Conservation (phyloP, 2,113 vertebrate genomes). For the Rana temporaria region DNA sequence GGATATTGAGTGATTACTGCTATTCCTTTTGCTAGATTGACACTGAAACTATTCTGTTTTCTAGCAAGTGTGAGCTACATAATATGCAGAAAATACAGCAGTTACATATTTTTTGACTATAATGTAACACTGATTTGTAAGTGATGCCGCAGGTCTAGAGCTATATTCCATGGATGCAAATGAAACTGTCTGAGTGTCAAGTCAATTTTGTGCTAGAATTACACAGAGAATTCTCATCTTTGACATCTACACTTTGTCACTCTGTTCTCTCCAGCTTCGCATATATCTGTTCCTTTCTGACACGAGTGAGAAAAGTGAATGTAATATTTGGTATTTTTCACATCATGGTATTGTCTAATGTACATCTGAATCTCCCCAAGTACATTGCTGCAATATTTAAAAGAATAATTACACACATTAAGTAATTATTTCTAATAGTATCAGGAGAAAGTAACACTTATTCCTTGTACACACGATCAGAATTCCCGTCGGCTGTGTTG, state of each 20-base stretch:
- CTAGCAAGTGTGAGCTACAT: not conserved
- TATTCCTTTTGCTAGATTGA: not conserved
- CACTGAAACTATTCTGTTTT: not conserved
- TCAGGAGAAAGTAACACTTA: too few relatives aligned
- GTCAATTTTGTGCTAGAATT: conserved; percentile 26
- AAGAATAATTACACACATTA: too few relatives aligned
- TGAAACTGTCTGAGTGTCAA: conserved; percentile 12
- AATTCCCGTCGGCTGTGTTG: too few relatives aligned
- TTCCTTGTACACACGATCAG: too few relatives aligned
- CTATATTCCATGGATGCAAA: conserved; percentile 18
- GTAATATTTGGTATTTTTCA: too few relatives aligned
- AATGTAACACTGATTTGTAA: conserved; percentile 22
- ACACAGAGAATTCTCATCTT: not conserved
- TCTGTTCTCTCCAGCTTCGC: not conserved
- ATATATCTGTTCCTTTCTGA: not conserved
- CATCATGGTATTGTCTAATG: too few relatives aligned
- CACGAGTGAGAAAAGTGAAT: too few relatives aligned
- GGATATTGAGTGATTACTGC: not conserved
- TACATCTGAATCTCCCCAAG: too few relatives aligned
- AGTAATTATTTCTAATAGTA: too few relatives aligned
- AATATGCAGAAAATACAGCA: conserved; percentile 19
- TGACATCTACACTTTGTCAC: not conserved
- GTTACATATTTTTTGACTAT: conserved; percentile 19
- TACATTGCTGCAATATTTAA: too few relatives aligned
- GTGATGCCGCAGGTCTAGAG: conserved; percentile 1